These are phyloP conservation scores for Fissipunctia ypsillon DNA, from an alignment of 2,888 invertebrate species.

Conservation along the genomic window DNA sequence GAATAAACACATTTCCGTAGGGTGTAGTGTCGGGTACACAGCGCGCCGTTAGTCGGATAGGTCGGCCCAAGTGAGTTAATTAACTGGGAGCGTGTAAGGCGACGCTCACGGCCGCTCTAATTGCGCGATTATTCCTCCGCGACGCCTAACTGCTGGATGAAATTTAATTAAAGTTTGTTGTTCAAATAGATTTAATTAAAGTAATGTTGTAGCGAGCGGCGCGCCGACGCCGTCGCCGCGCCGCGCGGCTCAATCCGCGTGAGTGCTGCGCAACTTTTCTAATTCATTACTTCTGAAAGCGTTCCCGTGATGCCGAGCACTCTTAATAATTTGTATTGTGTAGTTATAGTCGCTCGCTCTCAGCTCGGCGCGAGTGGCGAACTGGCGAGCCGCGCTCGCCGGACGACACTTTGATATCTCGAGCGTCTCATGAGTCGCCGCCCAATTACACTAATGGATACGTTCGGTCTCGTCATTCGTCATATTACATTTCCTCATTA, in stretches of 20 bases:
- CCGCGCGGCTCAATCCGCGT: conserved; percentile 88
- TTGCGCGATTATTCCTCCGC: conserved; percentile 91
- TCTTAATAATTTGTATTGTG: conserved; percentile 91
- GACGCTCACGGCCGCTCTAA: conserved; percentile 90
- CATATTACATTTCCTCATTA: no score
- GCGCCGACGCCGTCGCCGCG: conserved; percentile 80
- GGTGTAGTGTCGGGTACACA: conserved; percentile 70
- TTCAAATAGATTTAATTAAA: conserved; percentile 92
- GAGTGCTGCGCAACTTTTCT: conserved; percentile 91
- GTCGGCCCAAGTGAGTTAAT: conserved; percentile 89
- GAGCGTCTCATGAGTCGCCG: conserved; percentile 64
- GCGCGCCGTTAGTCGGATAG: conserved; percentile 77
- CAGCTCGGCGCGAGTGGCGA: conserved; percentile 57
- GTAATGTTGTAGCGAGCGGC: conserved; percentile 89
- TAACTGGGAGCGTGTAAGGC: conserved; percentile 90
- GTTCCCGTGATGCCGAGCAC: conserved; percentile 90
- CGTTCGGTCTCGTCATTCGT: conserved; percentile 74
- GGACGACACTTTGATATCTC: conserved; percentile 73
- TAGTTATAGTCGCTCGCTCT: conserved; percentile 83
- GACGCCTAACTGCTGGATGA: conserved; percentile 91
- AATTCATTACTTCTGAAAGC: conserved; percentile 91
- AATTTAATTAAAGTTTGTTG: conserved; percentile 92
- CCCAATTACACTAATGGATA: conserved; percentile 77
- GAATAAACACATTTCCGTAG: conserved; percentile 53
- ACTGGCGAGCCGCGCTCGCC: conserved; percentile 39